Evolutionary conservation across 2,113 vertebrate species (phyloP), one percentile per base, ranked within the genome.

Genomic region (Chloroceryle aenea): DNA sequence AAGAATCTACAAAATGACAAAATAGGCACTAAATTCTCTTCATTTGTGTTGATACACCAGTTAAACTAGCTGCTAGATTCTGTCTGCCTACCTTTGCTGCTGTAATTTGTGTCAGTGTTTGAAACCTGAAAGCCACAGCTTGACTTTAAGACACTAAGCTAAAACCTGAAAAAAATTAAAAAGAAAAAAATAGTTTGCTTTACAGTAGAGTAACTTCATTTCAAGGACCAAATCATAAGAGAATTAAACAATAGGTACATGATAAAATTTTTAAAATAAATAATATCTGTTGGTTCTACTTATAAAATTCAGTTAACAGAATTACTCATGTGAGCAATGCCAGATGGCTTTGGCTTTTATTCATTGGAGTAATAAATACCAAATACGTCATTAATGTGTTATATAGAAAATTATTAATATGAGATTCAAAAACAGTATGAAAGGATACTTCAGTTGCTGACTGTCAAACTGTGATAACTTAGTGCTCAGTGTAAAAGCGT

Each of bases 381-480:
- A 96, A 96, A 68, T 93, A 96, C 72, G 48, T n/a, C 82, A 94
- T 78, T 86, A 86, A 78, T 56, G 64, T 56, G 21, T 80, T 87
- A 71, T 40, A 91, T 19, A 47, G 48, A 90, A 96, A 94, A 91
- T 63, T 14, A 92, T 30, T 91, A 88, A 91, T 63, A 89, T 10
- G 40, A 22, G 63, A 90, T 64, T 90, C 72, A 80, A 89, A 95
- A 83, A 14, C 36, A 85, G 26, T 71, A 93, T 81, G 43, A 87
- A 96, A 94, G 75, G 80, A 87, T 61, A 93, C 58, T 80, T 94
- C 79, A 89, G 6, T 42, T 93, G 55, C 56, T 77, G 42, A 83
- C 85, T 84, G 79, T 89, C 93, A 88, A 45, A 96, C 56, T 81
- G 66, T 77, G 75, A 74, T 77, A 95, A 83, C 61, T 85, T 83